Percentiles rank a stretch among this genome's conserved stretches.
phyloP scores from a whole-genome alignment of 2,888 invertebrate genomes.

The Amphipyra berbera region DNA sequence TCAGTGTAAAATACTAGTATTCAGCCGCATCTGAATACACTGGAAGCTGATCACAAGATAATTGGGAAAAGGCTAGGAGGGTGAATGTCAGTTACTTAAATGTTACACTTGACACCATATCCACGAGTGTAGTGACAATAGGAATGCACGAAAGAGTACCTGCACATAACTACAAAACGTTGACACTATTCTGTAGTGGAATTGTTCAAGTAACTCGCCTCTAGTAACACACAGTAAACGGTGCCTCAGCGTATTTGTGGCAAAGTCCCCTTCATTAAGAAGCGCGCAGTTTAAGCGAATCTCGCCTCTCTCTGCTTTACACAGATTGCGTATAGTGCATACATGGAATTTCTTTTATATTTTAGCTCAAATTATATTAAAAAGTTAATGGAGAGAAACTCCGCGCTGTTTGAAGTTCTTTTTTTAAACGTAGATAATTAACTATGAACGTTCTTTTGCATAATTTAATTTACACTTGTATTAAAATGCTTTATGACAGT shows the following conservation, averaged over 20 bases:
- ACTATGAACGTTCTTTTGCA: not conserved
- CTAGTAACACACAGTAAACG: conserved; percentile 39
- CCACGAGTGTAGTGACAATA: no score
- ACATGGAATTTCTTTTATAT: conserved; percentile 29
- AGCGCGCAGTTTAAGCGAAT: conserved; percentile 52
- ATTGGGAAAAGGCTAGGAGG: no score
- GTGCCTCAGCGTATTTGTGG: conserved; percentile 52
- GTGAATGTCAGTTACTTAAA: no score
- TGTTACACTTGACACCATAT: no score
- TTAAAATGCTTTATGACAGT: no score
- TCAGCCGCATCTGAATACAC: no score
- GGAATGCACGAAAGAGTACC: no score
- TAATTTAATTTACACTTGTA: not conserved
- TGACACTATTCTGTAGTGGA: not conserved
- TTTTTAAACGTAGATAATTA: conserved; percentile 2
- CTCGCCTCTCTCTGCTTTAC: conserved; percentile 33
- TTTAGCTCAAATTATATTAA: conserved; percentile 24
- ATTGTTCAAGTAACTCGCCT: conserved; percentile 36
- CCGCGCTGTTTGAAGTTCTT: not conserved
- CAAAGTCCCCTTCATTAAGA: conserved; percentile 64
- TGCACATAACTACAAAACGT: no score
- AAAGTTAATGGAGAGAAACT: conserved; percentile 28
- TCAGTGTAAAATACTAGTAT: no score
- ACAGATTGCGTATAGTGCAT: conserved; percentile 45
- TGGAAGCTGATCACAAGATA: no score